phyloP scores from a whole-genome alignment of 2,797 vertebrate species.

The Mormyrops boulengeri region DNA sequence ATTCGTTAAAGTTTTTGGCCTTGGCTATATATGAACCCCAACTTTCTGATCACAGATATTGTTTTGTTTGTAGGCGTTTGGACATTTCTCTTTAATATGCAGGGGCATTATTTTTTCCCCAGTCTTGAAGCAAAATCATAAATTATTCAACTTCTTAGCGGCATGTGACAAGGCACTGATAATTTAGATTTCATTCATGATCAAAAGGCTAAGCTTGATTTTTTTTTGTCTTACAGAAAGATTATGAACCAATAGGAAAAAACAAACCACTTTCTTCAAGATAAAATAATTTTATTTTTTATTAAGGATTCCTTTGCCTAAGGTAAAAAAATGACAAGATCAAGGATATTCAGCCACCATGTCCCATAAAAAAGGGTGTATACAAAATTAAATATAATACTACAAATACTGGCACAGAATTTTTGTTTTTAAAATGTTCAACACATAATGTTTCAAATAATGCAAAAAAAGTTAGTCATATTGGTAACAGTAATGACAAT shows the following conservation, averaged over 20 bases:
- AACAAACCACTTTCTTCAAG: constrained; percentile 18
- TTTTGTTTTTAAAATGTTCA: not conserved
- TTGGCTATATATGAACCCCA: not conserved
- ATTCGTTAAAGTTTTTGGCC: not conserved
- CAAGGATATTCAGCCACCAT: not conserved
- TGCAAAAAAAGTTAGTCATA: not conserved
- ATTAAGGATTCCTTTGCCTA: not conserved
- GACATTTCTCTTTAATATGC: constrained; percentile 33
- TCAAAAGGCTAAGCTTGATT: constrained; percentile 64
- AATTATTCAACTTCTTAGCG: constrained; percentile 62
- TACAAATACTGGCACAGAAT: not conserved
- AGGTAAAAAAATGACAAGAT: not conserved
- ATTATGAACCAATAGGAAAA: constrained; percentile 34
- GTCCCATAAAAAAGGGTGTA: not conserved
- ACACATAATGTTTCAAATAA: not conserved
- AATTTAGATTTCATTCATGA: constrained; percentile 60
- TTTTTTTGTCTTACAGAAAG: constrained; percentile 34
- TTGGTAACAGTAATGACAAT: not conserved
- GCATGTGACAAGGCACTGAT: constrained; percentile 46
- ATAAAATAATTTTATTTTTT: not conserved
- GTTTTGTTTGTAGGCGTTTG: not conserved
- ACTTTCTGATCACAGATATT: not conserved
- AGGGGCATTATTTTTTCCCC: constrained; percentile 48
- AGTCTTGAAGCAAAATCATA: constrained; percentile 52
- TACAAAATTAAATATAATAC: not conserved